A percentile compares a stretch with the other conserved stretches of the same genome.
Conservation (phyloP, 2,797 vertebrate genomes). For the Sciurus carolinensis region DNA sequence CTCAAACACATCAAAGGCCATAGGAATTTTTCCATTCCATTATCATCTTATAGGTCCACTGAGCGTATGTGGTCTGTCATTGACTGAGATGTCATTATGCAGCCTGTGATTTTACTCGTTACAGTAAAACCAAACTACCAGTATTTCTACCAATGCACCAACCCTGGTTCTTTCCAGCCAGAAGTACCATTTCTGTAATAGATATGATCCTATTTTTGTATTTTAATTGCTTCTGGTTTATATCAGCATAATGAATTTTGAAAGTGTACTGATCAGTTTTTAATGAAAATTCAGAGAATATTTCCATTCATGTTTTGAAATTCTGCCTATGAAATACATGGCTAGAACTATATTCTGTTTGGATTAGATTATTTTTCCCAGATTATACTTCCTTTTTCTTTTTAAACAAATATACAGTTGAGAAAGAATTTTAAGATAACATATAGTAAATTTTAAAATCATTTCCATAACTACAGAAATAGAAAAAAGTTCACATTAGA, state of each 20-base stretch:
- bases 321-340: neutral
- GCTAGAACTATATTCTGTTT: slow-evolving; percentile 38
- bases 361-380: slow-evolving; percentile 47
- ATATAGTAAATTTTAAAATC: slow-evolving; percentile 73
- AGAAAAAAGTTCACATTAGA: slow-evolving; percentile 57
- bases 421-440: slow-evolving; percentile 77
- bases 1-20: neutral
- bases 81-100: neutral
- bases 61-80: too few species aligned
- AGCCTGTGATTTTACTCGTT: neutral
- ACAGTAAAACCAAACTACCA: neutral
- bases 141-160: neutral
- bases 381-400: slow-evolving; percentile 62
- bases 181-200: slow-evolving; percentile 1
- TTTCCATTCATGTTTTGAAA: slow-evolving; percentile 57
- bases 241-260: neutral
- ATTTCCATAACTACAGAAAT: slow-evolving; percentile 68
- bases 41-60: too few species aligned
- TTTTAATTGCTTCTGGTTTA: slow-evolving; percentile 40
- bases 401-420: slow-evolving; percentile 70
- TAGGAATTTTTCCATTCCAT: neutral
- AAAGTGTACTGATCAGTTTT: slow-evolving; percentile 57
- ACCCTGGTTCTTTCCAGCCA: slow-evolving; percentile 3
- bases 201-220: neutral
- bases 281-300: slow-evolving; percentile 30